A percentile compares a stretch with the other conserved stretches of the same genome.
Evolutionary conservation across 92 coral and sea anemone genomes (phyloP).

Genomic region (Isaurus tuberculatus): DNA sequence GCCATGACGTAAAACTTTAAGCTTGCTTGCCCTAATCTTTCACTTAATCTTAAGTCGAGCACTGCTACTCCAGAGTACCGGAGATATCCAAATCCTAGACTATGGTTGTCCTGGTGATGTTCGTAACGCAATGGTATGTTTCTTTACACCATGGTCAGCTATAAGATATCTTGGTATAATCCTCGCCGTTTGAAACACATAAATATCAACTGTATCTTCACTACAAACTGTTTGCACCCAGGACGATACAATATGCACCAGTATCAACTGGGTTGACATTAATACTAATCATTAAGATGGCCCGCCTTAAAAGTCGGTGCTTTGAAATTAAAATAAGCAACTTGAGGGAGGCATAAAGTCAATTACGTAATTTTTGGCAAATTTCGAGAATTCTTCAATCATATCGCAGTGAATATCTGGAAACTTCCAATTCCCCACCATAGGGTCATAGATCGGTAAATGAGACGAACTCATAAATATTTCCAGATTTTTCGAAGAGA

Average conservation of each 20-base stretch:
- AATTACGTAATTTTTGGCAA: too few species aligned
- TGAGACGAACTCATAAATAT: too few species aligned
- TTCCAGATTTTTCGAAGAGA: too few species aligned
- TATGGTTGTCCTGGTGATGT: slow-evolving; percentile 5
- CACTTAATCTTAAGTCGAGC: background rate
- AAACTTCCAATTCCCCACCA: too few species aligned
- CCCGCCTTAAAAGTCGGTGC: background rate
- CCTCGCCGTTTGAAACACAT: background rate
- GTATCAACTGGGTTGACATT: too few species aligned
- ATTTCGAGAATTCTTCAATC: too few species aligned
- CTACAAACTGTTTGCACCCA: background rate
- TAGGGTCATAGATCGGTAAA: too few species aligned
- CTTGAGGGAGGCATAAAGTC: too few species aligned
- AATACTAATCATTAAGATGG: background rate
- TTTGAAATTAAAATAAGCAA: background rate
- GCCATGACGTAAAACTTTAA: background rate
- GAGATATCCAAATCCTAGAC: background rate
- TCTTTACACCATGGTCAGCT: background rate
- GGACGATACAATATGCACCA: background rate
- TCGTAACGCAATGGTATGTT: slow-evolving; percentile 16
- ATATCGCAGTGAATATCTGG: too few species aligned
- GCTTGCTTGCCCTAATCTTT: background rate
- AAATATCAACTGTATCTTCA: background rate
- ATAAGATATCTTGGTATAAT: background rate
- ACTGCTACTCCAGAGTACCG: background rate